A percentile compares a stretch with the other conserved stretches of the same genome.
These are phyloP conservation scores for Archips xylosteana DNA, from an alignment of 2,888 invertebrate species.

Conservation along the genomic window DNA sequence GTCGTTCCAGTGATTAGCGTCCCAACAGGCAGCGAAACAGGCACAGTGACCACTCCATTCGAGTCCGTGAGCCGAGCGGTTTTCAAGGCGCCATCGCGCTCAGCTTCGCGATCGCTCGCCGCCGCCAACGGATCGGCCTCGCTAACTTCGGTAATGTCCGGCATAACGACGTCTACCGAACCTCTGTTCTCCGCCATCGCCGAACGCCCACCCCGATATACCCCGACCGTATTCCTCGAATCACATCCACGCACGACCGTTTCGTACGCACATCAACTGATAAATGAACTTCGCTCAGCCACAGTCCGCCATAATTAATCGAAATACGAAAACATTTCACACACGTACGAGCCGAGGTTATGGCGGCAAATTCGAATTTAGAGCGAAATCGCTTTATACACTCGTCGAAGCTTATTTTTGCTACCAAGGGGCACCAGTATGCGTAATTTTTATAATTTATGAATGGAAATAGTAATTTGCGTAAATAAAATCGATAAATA, in stretches of 20 bases:
- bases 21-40: constrained; percentile 91
- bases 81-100: constrained; percentile 73
- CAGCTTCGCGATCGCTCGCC: constrained; percentile 87
- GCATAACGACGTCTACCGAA: constrained; percentile 89
- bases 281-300: constrained; percentile 55
- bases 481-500: constrained; percentile 30
- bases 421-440: background rate
- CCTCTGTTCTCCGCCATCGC: constrained; percentile 76
- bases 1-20: constrained; percentile 92
- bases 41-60: constrained; percentile 81
- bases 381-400: constrained; percentile 14
- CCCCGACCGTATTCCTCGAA: constrained; percentile 56
- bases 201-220: constrained; percentile 63
- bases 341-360: constrained; percentile 55
- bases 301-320: constrained; percentile 70
- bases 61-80: constrained; percentile 66
- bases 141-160: constrained; percentile 89
- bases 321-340: constrained; percentile 61
- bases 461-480: background rate
- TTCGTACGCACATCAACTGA: constrained; percentile 48
- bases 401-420: constrained; percentile 5
- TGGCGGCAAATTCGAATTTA: constrained; percentile 67
- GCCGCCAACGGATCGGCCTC: constrained; percentile 86
- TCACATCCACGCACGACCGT: constrained; percentile 52
- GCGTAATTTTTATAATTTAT: constrained; percentile 14